Conservation (phyloP, 53 echinoderm and acorn worm species). For the Paelopatides confundens region DNA sequence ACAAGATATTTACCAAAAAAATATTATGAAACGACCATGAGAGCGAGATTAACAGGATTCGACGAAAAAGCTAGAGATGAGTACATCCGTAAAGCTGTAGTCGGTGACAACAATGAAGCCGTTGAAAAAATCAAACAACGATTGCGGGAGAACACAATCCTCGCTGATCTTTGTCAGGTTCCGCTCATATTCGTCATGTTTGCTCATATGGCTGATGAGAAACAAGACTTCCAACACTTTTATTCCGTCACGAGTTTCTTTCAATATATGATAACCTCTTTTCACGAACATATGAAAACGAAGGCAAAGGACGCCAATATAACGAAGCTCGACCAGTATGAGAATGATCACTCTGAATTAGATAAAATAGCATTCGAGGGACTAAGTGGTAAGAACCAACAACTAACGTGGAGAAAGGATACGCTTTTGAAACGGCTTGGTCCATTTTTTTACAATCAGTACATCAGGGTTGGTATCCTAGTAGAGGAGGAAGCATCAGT, state of each 20-base stretch:
- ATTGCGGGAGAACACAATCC: not conserved
- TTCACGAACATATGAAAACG: not conserved
- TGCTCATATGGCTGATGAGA: not conserved
- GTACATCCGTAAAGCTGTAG: slow-evolving; percentile 9
- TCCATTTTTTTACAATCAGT: not conserved
- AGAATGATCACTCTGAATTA: not conserved
- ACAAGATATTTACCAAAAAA: not conserved
- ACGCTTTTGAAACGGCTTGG: not conserved
- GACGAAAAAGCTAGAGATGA: not conserved
- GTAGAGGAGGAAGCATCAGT: not conserved
- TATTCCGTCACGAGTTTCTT: not conserved
- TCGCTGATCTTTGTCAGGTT: not conserved
- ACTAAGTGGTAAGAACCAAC: not conserved
- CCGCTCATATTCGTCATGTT: not conserved
- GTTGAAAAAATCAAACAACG: not conserved
- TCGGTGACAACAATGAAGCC: not conserved
- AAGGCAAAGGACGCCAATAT: not conserved
- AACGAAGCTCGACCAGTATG: not conserved
- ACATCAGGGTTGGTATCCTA: not conserved
- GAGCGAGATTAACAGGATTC: not conserved
- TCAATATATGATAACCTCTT: not conserved
- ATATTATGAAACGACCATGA: not conserved
- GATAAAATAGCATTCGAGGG: not conserved
- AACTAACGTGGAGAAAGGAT: not conserved
- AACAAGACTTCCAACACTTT: not conserved